Evolutionary conservation across 2,888 invertebrate species (phyloP).

Genomic region (Heliconius sara): DNA sequence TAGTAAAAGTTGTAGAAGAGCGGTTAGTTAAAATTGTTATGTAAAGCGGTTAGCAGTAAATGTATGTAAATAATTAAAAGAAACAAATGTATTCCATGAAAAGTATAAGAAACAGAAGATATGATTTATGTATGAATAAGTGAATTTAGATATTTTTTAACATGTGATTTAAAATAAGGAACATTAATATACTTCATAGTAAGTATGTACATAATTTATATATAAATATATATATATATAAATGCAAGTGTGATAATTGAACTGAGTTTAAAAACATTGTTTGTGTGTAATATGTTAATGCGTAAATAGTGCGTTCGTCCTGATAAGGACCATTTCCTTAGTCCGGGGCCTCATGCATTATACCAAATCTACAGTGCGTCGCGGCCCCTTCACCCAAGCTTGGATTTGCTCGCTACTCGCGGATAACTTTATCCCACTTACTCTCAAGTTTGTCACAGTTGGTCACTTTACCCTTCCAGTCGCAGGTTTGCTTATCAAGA

Average conservation of each 20-base stretch:
- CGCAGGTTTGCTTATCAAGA: conserved; percentile 98
- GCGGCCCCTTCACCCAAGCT: conserved; percentile 83
- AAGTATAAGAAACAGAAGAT: conserved; percentile 14
- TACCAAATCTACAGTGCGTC: conserved; percentile 81
- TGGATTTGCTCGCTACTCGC: conserved; percentile 77
- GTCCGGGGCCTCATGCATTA: conserved; percentile 80
- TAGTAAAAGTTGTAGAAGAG: conserved; percentile 33
- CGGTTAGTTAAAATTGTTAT: conserved; percentile 39
- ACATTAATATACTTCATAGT: background rate
- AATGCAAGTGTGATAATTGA: background rate
- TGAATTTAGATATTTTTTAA: conserved; percentile 1
- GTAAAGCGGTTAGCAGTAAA: conserved; percentile 44
- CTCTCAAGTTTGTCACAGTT: conserved; percentile 98
- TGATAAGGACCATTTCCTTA: conserved; percentile 61
- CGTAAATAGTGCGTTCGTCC: conserved; percentile 63
- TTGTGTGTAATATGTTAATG: conserved; percentile 59
- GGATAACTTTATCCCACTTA: conserved; percentile 88
- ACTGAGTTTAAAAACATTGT: conserved; percentile 5
- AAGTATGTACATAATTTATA: background rate
- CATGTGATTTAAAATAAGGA: background rate
- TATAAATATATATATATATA: background rate
- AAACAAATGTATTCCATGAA: conserved; percentile 34
- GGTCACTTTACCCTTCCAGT: conserved; percentile 99
- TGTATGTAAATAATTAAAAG: conserved; percentile 28
- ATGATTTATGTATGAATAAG: conserved; percentile 11